phyloP scores from a whole-genome alignment of 2,113 vertebrate species.

The Phyllostomus discolor region DNA sequence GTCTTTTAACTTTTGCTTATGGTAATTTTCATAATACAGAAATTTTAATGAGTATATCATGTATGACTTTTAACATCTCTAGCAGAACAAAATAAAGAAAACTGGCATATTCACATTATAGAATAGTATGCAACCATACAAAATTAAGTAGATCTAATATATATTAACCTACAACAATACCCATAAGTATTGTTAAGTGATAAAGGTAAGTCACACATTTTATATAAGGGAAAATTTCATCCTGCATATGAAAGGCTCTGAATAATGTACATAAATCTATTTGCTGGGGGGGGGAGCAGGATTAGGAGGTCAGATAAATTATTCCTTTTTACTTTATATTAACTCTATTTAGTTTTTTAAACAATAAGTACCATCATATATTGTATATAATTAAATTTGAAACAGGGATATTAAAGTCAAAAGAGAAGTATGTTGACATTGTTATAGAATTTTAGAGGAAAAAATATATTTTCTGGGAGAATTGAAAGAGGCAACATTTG shows the following conservation, averaged over 20 bases:
- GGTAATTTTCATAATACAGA: neutral
- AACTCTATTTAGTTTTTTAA: neutral
- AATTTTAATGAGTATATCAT: neutral
- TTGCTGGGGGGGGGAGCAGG: neutral
- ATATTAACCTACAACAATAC: neutral
- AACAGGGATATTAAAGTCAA: neutral
- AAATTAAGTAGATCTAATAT: neutral
- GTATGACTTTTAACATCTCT: neutral
- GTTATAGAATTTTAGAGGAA: neutral
- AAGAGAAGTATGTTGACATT: neutral
- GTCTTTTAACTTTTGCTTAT: neutral
- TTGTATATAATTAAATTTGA: neutral
- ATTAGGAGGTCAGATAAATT: neutral
- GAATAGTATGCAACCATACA: neutral
- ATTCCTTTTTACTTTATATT: neutral
- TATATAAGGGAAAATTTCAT: neutral
- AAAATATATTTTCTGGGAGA: neutral
- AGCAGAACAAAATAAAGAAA: neutral
- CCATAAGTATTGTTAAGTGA: neutral
- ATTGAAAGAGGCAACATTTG: neutral
- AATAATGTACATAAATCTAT: neutral
- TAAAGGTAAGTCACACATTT: neutral
- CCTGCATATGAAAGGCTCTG: neutral
- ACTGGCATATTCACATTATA: neutral
- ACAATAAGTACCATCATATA: neutral